Evolutionary conservation across 30 jellyfish, hydroid and myxozoan species (phyloP).

Genomic region (Chrysaora quinquecirrha): DNA sequence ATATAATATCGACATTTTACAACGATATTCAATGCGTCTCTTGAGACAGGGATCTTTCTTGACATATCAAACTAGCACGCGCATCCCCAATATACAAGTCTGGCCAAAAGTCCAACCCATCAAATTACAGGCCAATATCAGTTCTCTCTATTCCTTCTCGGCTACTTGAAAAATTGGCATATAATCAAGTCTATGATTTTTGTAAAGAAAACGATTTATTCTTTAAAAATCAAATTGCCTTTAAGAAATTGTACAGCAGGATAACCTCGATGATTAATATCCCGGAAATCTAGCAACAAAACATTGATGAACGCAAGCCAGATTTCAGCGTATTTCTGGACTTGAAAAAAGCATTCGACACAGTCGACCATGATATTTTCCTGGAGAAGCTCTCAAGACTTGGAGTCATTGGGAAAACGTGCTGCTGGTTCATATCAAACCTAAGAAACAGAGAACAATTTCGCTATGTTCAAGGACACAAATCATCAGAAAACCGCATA

Average conservation of each 20-base stretch:
- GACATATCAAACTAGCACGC: too few relatives aligned
- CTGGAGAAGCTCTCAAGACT: slow-evolving; percentile 2
- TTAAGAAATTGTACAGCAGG: slow-evolving; percentile 28
- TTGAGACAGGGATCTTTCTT: too few relatives aligned
- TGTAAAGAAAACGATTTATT: slow-evolving; percentile 1
- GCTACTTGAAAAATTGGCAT: too few relatives aligned
- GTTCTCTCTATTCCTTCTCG: too few relatives aligned
- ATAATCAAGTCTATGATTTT: too few relatives aligned
- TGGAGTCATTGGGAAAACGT: slow-evolving; percentile 2
- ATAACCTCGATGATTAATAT: slow-evolving; percentile 22
- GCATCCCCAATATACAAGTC: too few relatives aligned
- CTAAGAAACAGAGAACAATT: slow-evolving; percentile 29
- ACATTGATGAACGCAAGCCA: slow-evolving; percentile 24
- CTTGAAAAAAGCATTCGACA: slow-evolving; percentile 9
- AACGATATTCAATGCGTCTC: too few relatives aligned
- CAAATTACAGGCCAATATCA: too few relatives aligned
- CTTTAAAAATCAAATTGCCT: slow-evolving; percentile 29
- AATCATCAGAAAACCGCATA: neutral
- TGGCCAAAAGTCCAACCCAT: too few relatives aligned
- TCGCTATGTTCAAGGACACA: neutral
- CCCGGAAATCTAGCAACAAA: slow-evolving; percentile 12
- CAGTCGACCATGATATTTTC: slow-evolving; percentile 8
- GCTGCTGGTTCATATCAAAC: slow-evolving; percentile 37
- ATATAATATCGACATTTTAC: too few relatives aligned
- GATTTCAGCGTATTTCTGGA: slow-evolving; percentile 27